A percentile compares a stretch with the other conserved stretches of the same genome.
Conservation (phyloP, 2,113 vertebrate genomes). For the Natator depressus region DNA sequence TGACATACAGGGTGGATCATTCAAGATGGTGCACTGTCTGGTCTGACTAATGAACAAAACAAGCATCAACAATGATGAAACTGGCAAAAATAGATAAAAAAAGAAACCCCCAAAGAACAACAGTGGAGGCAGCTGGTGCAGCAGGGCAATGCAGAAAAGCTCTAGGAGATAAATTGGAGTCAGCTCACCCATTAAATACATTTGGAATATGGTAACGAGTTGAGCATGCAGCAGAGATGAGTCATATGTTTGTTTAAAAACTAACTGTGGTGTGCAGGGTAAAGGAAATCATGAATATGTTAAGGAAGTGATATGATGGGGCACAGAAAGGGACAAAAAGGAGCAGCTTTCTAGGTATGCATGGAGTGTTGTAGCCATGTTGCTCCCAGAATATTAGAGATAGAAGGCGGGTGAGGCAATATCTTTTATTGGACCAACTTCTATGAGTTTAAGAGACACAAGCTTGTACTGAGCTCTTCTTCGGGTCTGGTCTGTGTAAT, state of each 20-base stretch:
- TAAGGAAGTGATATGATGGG: neutral
- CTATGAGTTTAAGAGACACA: neutral
- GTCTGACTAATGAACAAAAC: slow-evolving; percentile 49
- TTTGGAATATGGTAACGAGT: slow-evolving; percentile 8
- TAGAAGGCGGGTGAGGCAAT: neutral
- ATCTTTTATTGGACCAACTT: neutral
- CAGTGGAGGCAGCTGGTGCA: neutral
- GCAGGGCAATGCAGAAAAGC: slow-evolving; percentile 42
- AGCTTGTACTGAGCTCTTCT: neutral
- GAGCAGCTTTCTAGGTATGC: neutral
- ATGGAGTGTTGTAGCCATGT: neutral
- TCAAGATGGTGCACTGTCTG: slow-evolving; percentile 71
- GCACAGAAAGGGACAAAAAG: neutral
- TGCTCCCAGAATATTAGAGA: neutral
- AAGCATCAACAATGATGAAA: slow-evolving; percentile 14
- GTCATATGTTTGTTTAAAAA: neutral
- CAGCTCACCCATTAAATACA: slow-evolving; percentile 6
- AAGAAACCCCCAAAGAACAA: slow-evolving; percentile 1
- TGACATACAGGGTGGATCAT: slow-evolving; percentile 65
- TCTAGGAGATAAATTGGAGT: slow-evolving; percentile 35
- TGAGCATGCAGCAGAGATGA: neutral
- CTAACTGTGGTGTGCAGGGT: neutral
- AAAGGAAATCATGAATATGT: neutral
- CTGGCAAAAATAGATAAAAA: slow-evolving; percentile 60
- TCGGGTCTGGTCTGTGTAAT: too few species aligned